Conservation (phyloP, 2,113 vertebrate genomes). For the Pseudonaja textilis region DNA sequence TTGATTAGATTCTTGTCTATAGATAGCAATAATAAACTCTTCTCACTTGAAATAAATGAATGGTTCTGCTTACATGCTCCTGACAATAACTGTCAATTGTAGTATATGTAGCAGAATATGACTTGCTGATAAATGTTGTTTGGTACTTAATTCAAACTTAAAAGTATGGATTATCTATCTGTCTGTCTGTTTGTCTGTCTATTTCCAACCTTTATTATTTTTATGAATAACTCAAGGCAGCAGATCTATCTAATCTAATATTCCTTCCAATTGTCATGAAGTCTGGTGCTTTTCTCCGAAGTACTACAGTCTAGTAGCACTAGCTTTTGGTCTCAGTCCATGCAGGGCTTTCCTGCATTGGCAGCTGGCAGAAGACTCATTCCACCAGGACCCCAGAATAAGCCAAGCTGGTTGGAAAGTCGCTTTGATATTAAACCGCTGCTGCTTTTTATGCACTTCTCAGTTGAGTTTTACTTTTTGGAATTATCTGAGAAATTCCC, state of each 20-base stretch:
- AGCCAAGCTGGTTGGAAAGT: constrained; percentile 34
- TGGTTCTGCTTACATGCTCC: not conserved
- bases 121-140: not conserved
- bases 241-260: not conserved
- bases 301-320: constrained; percentile 48
- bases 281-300: not conserved
- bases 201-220: not conserved
- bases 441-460: constrained; percentile 24
- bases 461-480: constrained; percentile 7
- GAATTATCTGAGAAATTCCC: not conserved
- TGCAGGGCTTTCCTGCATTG: constrained; percentile 57
- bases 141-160: not conserved
- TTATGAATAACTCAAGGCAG: not conserved
- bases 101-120: not conserved
- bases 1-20: not conserved
- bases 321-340: constrained; percentile 46
- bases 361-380: constrained; percentile 14
- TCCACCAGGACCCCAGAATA: constrained; percentile 24
- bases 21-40: not conserved
- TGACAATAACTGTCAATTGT: not conserved
- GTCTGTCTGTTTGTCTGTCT: not conserved
- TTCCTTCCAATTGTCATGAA: not conserved
- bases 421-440: constrained; percentile 14
- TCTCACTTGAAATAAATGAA: not conserved
- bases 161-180: not conserved